phyloP scores from a whole-genome alignment of 37 sponge, comb jelly and placozoan genomes.

The Aphrocallistes beatrix region DNA sequence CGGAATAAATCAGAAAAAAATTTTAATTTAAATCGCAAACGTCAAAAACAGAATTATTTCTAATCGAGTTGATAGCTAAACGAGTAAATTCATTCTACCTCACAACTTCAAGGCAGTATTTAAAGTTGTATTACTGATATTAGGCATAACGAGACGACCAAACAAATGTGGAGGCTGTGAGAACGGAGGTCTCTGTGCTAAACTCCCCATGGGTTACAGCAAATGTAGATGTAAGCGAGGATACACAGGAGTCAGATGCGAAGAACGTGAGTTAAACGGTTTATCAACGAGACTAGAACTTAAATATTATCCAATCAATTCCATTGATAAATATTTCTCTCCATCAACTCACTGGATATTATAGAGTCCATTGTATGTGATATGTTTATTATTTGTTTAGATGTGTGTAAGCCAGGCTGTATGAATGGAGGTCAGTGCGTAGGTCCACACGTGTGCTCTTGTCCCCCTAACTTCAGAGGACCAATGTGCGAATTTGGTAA shows the following conservation, averaged over 20 bases:
- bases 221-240: neutral
- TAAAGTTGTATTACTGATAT: no score
- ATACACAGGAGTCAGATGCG: neutral
- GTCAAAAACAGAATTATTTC: no score
- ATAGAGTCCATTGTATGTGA: neutral
- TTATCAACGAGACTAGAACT: no score
- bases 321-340: no score
- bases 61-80: no score
- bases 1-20: no score
- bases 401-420: neutral
- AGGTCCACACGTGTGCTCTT: neutral
- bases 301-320: no score
- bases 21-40: no score
- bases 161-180: neutral
- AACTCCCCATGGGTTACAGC: neutral
- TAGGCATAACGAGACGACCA: neutral
- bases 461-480: neutral
- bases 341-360: no score
- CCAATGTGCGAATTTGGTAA: neutral
- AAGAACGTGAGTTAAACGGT: neutral
- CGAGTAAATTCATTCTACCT: no score
- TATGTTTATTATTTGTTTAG: neutral
- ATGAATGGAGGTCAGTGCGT: neutral
- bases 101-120: no score
- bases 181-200: neutral